phyloP scores from a whole-genome alignment of 2,888 invertebrate species.

The Aethes cnicana region DNA sequence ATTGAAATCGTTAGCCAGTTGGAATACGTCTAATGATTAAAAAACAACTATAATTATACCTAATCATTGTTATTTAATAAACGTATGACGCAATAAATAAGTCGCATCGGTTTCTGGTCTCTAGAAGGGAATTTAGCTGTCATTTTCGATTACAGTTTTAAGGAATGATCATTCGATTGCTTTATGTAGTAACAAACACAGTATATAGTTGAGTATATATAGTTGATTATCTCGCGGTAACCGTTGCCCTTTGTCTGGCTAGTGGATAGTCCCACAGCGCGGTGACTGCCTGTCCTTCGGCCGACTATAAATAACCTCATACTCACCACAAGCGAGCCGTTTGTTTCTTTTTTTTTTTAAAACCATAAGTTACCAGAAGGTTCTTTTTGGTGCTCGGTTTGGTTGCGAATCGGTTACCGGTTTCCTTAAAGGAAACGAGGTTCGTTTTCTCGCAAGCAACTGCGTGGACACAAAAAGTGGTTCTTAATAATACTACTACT shows the following conservation, averaged over 20 bases:
- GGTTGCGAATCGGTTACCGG: slow-evolving; percentile 16
- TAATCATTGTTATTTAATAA: no score
- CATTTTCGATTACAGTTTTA: no score
- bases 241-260: slow-evolving; percentile 21
- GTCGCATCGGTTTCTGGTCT: no score
- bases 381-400: slow-evolving; percentile 32
- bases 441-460: slow-evolving; percentile 7
- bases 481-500: not conserved
- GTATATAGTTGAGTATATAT: not conserved
- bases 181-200: no score
- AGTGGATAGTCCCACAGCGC: slow-evolving; percentile 29
- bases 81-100: no score
- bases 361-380: slow-evolving; percentile 45
- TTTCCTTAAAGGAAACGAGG: slow-evolving; percentile 22
- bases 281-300: slow-evolving; percentile 77
- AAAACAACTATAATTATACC: no score
- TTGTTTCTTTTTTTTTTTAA: slow-evolving; percentile 57
- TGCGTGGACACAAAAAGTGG: not conserved
- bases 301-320: slow-evolving; percentile 64
- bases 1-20: no score
- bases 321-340: slow-evolving; percentile 52
- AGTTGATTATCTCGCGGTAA: not conserved
- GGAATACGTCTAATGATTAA: no score
- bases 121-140: no score
- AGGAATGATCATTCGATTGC: not conserved